These are phyloP conservation scores for Rhagonycha fulva DNA, from an alignment of 2,888 invertebrate species.

Conservation along the genomic window DNA sequence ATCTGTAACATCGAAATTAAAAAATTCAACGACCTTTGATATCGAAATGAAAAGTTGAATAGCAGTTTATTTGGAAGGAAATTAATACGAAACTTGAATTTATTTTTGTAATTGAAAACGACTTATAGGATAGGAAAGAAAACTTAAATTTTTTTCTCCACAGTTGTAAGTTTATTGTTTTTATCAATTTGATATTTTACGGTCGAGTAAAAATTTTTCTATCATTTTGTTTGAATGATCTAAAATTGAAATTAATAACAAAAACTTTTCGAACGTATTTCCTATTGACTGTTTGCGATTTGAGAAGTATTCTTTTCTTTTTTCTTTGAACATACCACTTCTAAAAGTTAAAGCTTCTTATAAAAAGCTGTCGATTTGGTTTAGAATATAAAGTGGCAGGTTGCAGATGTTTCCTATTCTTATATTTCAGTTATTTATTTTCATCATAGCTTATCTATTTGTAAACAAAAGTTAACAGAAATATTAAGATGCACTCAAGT, in stretches of 20 bases:
- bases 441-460: neutral
- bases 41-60: neutral
- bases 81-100: neutral
- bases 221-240: neutral
- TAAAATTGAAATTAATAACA: constrained; percentile 19
- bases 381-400: constrained; percentile 15
- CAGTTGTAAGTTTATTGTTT: neutral
- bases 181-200: neutral
- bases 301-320: constrained; percentile 1
- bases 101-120: neutral
- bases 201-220: neutral
- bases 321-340: constrained; percentile 6
- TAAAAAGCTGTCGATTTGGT: constrained; percentile 6
- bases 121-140: neutral
- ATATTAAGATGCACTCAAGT: neutral
- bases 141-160: neutral
- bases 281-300: constrained; percentile 1
- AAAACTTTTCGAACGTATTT: neutral
- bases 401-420: constrained; percentile 4
- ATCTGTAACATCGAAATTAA: neutral
- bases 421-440: neutral
- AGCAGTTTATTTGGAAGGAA: neutral
- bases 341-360: constrained; percentile 12
- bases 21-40: neutral
- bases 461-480: neutral